phyloP scores from a whole-genome alignment of 2,888 invertebrate species.

The Dynastes hyllus region DNA sequence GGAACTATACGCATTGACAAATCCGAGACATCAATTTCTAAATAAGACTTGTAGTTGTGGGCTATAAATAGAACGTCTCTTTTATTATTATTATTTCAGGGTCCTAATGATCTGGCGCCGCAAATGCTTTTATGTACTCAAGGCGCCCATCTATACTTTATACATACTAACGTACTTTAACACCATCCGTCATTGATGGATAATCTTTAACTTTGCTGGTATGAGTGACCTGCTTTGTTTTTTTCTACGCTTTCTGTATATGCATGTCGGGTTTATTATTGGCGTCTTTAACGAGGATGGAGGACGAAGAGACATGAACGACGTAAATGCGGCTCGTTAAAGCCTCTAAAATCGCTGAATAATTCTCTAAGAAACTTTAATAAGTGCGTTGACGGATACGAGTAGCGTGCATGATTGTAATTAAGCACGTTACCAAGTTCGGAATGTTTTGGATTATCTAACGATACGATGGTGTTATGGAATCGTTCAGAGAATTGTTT shows the following conservation, averaged over 20 bases:
- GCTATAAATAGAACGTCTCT: constrained; percentile 42
- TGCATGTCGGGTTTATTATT: constrained; percentile 6
- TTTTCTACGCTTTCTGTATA: not conserved
- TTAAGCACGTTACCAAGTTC: constrained; percentile 7
- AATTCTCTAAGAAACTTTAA: not conserved
- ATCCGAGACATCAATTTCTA: constrained; percentile 24
- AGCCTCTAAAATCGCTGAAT: constrained; percentile 24
- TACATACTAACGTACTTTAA: constrained; percentile 17
- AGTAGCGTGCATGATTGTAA: not conserved
- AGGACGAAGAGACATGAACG: not conserved
- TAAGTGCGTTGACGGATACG: not conserved
- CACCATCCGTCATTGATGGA: constrained; percentile 41
- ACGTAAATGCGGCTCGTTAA: constrained; percentile 27
- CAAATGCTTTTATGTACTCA: constrained; percentile 30
- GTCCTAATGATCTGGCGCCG: constrained; percentile 46
- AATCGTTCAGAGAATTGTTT: too few relatives aligned
- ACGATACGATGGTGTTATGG: not conserved
- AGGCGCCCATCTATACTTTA: not conserved
- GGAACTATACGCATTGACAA: constrained; percentile 1
- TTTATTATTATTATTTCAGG: constrained; percentile 40
- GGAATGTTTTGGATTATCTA: not conserved
- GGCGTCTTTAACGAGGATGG: constrained; percentile 4
- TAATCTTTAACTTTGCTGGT: constrained; percentile 20
- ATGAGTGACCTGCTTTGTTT: constrained; percentile 30
- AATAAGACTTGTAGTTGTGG: constrained; percentile 14